phyloP scores from a whole-genome alignment of 2,888 invertebrate species.

The Heterodera filipjevi region DNA sequence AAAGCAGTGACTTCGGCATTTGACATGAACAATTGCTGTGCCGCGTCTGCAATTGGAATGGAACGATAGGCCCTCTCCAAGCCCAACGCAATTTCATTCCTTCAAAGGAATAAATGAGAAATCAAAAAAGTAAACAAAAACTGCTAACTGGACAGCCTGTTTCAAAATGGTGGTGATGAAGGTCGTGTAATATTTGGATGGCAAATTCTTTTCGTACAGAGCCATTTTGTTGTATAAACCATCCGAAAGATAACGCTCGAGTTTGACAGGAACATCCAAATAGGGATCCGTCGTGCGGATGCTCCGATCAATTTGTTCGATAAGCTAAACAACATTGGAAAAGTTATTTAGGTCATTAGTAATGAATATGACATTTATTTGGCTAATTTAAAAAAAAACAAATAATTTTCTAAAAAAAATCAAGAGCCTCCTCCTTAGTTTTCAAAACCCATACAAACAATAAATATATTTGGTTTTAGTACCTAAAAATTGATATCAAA shows the following conservation, averaged over 20 bases:
- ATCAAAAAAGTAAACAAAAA: too few relatives aligned
- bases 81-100: background rate
- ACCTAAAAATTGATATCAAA: too few relatives aligned
- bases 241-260: background rate
- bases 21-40: background rate
- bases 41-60: background rate
- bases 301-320: constrained; percentile 8
- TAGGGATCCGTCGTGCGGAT: background rate
- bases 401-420: too few relatives aligned
- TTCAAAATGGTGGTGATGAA: constrained; percentile 16
- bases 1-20: background rate
- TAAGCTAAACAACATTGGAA: background rate
- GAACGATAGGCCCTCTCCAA: constrained; percentile 5
- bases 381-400: too few relatives aligned
- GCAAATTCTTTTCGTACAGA: constrained; percentile 5
- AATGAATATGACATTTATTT: too few relatives aligned
- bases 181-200: background rate
- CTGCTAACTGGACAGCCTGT: background rate
- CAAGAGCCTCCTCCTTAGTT: too few relatives aligned
- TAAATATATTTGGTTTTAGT: too few relatives aligned
- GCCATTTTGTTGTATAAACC: constrained; percentile 9
- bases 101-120: background rate
- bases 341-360: background rate
- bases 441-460: too few relatives aligned
- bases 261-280: constrained; percentile 3